A percentile compares a stretch with the other conserved stretches of the same genome.
These are phyloP conservation scores for Sebastes schlegelii DNA, from an alignment of 2,113 vertebrate species.

Conservation along the genomic window DNA sequence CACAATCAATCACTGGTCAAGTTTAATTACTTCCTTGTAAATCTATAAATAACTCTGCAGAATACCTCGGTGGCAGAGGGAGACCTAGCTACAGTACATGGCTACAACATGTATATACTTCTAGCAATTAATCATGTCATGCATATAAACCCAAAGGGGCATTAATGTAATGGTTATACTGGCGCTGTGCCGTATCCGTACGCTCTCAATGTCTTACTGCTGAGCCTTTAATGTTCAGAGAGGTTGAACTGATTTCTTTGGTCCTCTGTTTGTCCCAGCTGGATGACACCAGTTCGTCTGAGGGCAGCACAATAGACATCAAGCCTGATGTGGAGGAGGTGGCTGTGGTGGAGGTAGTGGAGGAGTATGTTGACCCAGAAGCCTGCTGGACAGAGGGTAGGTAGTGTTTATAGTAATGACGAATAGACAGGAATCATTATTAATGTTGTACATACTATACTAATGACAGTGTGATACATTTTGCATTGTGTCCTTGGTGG, in stretches of 20 bases:
- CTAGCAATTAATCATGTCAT: slow-evolving; percentile 51
- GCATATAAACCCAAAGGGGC: slow-evolving; percentile 38
- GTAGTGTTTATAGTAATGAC: slow-evolving; percentile 17
- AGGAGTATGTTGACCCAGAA: slow-evolving; percentile 96
- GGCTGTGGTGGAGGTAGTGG: slow-evolving; percentile 93
- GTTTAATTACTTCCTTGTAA: slow-evolving; percentile 50
- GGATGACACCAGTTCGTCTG: slow-evolving; percentile 96
- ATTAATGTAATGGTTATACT: slow-evolving; percentile 45
- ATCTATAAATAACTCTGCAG: slow-evolving; percentile 42
- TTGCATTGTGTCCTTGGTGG: not conserved
- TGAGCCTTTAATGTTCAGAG: slow-evolving; percentile 28
- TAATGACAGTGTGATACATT: not conserved
- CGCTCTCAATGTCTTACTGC: slow-evolving; percentile 25
- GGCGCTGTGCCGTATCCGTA: slow-evolving; percentile 3
- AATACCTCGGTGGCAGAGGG: not conserved
- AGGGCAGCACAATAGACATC: slow-evolving; percentile 98
- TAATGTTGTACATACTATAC: not conserved
- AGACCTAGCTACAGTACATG: slow-evolving; percentile 26
- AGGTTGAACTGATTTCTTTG: slow-evolving; percentile 34
- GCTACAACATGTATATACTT: slow-evolving; percentile 36
- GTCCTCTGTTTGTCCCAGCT: slow-evolving; percentile 70
- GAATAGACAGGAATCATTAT: not conserved
- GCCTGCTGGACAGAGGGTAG: slow-evolving; percentile 96
- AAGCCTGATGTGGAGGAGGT: slow-evolving; percentile 94
- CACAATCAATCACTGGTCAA: slow-evolving; percentile 44